These are phyloP conservation scores for Pollenia labialis DNA, from an alignment of 2,888 invertebrate species.

Conservation along the genomic window DNA sequence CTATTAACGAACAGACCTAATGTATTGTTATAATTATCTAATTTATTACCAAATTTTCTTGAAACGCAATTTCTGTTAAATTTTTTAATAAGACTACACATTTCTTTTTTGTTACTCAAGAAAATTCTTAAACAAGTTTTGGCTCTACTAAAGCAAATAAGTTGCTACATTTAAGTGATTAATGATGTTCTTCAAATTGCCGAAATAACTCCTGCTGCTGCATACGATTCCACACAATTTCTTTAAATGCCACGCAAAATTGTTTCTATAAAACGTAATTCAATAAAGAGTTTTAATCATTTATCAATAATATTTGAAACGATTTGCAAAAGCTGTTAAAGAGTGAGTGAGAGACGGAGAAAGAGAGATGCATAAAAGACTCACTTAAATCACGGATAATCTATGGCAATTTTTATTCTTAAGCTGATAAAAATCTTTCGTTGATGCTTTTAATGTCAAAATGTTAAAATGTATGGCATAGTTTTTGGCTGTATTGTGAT, in stretches of 20 bases:
- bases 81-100: too few species aligned
- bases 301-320: slow-evolving; percentile 13
- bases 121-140: too few species aligned
- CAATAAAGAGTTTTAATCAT: slow-evolving; percentile 27
- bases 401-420: neutral
- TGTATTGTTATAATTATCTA: slow-evolving; percentile 6
- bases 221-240: neutral
- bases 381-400: neutral
- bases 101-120: too few species aligned
- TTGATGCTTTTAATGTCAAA: neutral
- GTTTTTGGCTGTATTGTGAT: neutral
- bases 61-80: neutral
- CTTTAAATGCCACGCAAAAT: neutral
- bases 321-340: neutral
- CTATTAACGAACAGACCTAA: neutral
- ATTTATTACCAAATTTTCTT: slow-evolving; percentile 3
- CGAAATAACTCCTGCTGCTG: slow-evolving; percentile 18
- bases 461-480: slow-evolving; percentile 1
- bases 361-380: neutral
- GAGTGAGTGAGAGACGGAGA: neutral
- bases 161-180: slow-evolving; percentile 23
- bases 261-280: slow-evolving; percentile 5
- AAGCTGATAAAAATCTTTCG: neutral
- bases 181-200: slow-evolving; percentile 27
- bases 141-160: neutral